Base-by-base conservation (phyloP, 2,113 vertebrate species). In the Myotis davidii region DNA sequence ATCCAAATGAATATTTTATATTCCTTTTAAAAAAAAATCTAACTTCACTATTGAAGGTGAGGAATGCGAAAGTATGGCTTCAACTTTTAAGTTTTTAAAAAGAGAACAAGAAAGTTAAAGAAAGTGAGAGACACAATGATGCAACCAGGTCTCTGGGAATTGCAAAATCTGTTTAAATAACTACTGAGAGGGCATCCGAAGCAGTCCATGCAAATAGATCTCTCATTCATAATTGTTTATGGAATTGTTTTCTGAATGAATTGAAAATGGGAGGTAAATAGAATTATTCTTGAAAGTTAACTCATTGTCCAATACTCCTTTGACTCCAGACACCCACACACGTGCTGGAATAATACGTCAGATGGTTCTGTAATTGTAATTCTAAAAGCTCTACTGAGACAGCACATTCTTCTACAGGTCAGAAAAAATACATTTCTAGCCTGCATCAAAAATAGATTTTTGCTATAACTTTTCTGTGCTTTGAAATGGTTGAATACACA, bases 171-270 rank as follows among this genome's bases (percentile, higher is more conserved):
- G 21, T 48, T 73, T 85, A 82, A 83, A 73, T 79, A 85, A 82
- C 29, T 72, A 50, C 21, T 37, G 64, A 69, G 74, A 69, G 81
- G 70, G 2, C 32, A 50, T 88, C 59, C 83, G 37, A 86, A 69
- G 50, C 39, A 61, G 45, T 61, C 67, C 73, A 82, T 87, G 29
- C 42, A 84, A 89, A 88, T 39, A 72, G 45, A 72, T 61, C 23
- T 86, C 37, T 88, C 34, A 9, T 29, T 84, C 61, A 52, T 52
- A 92, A 39, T 39, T 61, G 52, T 93, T 85, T 64, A 72, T 37
- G 83, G 78, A 52, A 88, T 70, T 84, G 13, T 94, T 82, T 91
- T 94, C 61, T 67, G 45, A 94, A 76, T 76, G 29, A 42, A 74
- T 64, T 79, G 61, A 76, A 88, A 96, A 90, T 88, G 45, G 20